Evolutionary conservation across 1,140 invertebrate species (phyloP).

Genomic region (Pollicipes pollicipes): DNA sequence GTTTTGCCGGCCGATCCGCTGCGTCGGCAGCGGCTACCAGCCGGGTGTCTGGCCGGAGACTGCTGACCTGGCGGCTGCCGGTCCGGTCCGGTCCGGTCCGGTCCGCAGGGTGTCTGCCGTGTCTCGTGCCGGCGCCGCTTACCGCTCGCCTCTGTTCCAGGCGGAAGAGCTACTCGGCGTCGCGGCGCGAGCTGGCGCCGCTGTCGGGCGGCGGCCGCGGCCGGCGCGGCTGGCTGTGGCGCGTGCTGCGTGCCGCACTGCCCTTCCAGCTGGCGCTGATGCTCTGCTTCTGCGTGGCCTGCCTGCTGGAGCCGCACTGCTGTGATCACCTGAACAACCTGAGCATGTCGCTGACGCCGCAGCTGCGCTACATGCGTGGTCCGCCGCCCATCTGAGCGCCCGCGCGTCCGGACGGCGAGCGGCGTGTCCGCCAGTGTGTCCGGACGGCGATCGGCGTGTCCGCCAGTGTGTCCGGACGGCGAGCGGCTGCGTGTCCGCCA

Average conservation of each 20-base stretch:
- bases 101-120: too few relatives aligned
- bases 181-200: conserved; percentile 32
- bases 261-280: conserved; percentile 66
- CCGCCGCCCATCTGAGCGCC: conserved; percentile 60
- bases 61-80: too few relatives aligned
- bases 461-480: too few relatives aligned
- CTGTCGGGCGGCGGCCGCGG: conserved; percentile 25
- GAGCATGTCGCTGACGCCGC: conserved; percentile 58
- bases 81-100: too few relatives aligned
- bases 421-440: too few relatives aligned
- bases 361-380: conserved; percentile 62
- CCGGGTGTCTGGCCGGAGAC: too few relatives aligned
- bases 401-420: too few relatives aligned
- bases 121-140: too few relatives aligned
- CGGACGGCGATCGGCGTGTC: too few relatives aligned
- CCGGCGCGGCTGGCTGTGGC: conserved; percentile 44
- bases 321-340: conserved; percentile 70
- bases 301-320: conserved; percentile 56
- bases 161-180: conserved; percentile 10
- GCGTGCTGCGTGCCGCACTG: conserved; percentile 51
- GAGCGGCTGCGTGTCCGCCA: too few relatives aligned
- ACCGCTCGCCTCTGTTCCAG: too few relatives aligned
- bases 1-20: conserved; percentile 15
- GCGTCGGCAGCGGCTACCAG: conserved; percentile 10
- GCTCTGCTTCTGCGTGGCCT: conserved; percentile 58